Evolutionary conservation across 2,888 invertebrate genomes (phyloP), one percentile per base, ranked within the genome.

Genomic region (Melinaea menophilus): DNA sequence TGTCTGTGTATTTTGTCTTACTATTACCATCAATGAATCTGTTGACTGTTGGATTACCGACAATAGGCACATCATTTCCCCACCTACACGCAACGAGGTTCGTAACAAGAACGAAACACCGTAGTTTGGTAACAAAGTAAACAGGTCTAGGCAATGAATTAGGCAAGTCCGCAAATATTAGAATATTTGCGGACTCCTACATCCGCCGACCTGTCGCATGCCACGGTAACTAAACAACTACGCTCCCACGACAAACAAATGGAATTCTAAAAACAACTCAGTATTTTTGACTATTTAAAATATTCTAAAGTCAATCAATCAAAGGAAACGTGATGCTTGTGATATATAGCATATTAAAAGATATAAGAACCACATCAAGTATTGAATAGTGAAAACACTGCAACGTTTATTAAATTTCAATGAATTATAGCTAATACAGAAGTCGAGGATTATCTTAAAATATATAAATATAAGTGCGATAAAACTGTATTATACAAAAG

Each of bases 151-250:
- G 75, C 72, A 78, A 76, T 78, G 80, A 82, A 82, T 86, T 88
- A 79, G 81, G 85, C 80, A 83, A 86, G 83, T 78, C 81, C 80
- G 78, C 22, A 22, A 22, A 22, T 22, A 22, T 22, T 22, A 22
- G 22, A 89, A 90, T 89, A 90, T 90, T 89, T 89, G 89, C 86
- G 79, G 73, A 87, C 89, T 84, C 88, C 88, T 84, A 88, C 90
- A 81, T 85, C 83, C 84, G 83, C 85, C 80, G 85, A 85, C 84
- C 80, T 84, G 87, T 81, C 78, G 79, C 78, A 75, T 75, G 75
- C 76, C 77, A 69, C 71, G 63, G 66, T 68, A 73, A 64, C 70
- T 68, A 68, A 71, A 75, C 77, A 71, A 85, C 85, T 82, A 85
- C 79, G 84, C 86, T 84, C 82, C 85, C 82, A 86, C 85, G 66